A percentile compares a stretch with the other conserved stretches of the same genome.
phyloP scores from a whole-genome alignment of 2,888 invertebrate genomes.

The Augochlorella aurata region DNA sequence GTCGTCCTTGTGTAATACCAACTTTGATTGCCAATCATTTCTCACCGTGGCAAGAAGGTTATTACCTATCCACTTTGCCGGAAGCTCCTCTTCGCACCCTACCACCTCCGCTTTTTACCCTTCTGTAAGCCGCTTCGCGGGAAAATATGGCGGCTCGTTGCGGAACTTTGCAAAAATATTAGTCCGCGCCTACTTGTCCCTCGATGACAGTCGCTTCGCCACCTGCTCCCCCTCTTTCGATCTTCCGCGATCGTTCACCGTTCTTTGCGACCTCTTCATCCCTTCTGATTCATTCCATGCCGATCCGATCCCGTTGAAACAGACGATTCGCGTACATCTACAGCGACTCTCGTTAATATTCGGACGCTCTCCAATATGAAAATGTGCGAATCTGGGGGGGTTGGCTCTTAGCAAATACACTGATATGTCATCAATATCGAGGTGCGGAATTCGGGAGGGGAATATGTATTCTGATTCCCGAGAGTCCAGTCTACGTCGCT shows the following conservation, averaged over 20 bases:
- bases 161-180: slow-evolving; percentile 68
- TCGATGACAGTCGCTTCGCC: slow-evolving; percentile 39
- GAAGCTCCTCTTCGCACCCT: slow-evolving; percentile 42
- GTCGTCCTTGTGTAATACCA: slow-evolving; percentile 64
- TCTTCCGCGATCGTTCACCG: not conserved
- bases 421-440: too few relatives aligned
- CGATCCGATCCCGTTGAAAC: too few relatives aligned
- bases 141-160: slow-evolving; percentile 53
- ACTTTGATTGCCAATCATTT: slow-evolving; percentile 78
- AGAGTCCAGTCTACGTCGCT: too few relatives aligned
- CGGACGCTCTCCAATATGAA: too few relatives aligned
- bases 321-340: too few relatives aligned
- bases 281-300: too few relatives aligned
- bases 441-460: too few relatives aligned
- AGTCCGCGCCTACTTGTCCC: slow-evolving; percentile 58
- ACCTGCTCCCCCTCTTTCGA: slow-evolving; percentile 29
- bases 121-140: not conserved
- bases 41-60: slow-evolving; percentile 70
- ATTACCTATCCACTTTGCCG: slow-evolving; percentile 69
- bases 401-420: too few relatives aligned
- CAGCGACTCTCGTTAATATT: too few relatives aligned
- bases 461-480: too few relatives aligned
- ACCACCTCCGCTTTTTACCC: slow-evolving; percentile 18
- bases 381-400: too few relatives aligned
- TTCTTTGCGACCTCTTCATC: too few relatives aligned